These are phyloP conservation scores for Chironomus striatipennis DNA, from an alignment of 1,140 invertebrate genomes.

Conservation along the genomic window DNA sequence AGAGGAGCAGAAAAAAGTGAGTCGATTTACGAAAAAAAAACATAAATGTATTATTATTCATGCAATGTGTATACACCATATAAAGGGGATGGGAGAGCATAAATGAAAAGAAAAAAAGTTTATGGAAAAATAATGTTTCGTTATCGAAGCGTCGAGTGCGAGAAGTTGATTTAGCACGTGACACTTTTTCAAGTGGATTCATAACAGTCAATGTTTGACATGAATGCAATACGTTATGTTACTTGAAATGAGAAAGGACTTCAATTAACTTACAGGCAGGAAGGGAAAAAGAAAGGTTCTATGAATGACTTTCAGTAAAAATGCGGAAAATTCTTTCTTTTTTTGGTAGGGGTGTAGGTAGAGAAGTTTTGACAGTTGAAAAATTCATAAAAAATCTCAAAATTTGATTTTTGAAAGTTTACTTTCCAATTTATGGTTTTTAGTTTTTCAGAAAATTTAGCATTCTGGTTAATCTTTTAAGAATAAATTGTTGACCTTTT, in stretches of 20 bases:
- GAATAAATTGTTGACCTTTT: too few relatives aligned
- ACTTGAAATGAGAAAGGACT: neutral
- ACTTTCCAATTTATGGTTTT: too few relatives aligned
- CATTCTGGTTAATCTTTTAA: too few relatives aligned
- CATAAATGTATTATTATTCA: neutral
- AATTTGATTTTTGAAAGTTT: too few relatives aligned
- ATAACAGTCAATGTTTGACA: conserved; percentile 13
- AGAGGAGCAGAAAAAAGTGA: neutral
- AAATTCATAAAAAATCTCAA: too few relatives aligned
- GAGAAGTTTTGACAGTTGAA: too few relatives aligned
- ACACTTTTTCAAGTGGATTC: conserved; percentile 7
- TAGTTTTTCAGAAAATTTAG: too few relatives aligned
- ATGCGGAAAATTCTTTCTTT: too few relatives aligned
- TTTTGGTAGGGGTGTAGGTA: too few relatives aligned
- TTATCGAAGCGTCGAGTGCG: neutral
- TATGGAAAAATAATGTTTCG: conserved; percentile 8
- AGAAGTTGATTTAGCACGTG: conserved; percentile 12
- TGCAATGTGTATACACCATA: neutral
- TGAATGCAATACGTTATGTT: neutral
- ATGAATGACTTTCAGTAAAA: too few relatives aligned
- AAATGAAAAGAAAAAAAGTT: neutral
- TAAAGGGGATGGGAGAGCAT: too few relatives aligned
- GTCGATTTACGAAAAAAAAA: neutral
- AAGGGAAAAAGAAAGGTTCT: too few relatives aligned
- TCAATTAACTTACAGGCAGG: neutral